Percentiles rank a stretch among this genome's conserved stretches.
These are phyloP conservation scores for Resseliella maxima DNA, from an alignment of 2,888 invertebrate species.

Conservation along the genomic window DNA sequence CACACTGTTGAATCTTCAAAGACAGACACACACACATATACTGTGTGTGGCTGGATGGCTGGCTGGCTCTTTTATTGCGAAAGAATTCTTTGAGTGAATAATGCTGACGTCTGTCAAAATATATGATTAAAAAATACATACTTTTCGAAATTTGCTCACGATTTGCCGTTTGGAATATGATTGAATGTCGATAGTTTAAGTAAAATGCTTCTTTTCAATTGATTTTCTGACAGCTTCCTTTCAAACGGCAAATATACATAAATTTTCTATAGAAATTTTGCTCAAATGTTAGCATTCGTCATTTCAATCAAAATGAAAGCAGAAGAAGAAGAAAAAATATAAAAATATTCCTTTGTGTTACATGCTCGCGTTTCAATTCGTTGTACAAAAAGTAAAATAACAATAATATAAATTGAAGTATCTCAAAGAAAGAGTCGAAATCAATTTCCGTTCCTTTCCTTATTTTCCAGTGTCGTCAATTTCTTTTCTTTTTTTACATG, in stretches of 20 bases:
- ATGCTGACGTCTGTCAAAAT: not conserved
- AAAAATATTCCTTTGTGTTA: not conserved
- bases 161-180: not conserved
- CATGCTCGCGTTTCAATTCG: not conserved
- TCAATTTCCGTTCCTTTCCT: not conserved
- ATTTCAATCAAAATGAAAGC: not conserved
- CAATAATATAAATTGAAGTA: slow-evolving; percentile 27
- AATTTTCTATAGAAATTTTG: not conserved
- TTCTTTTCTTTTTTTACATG: not conserved
- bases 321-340: too few relatives aligned
- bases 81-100: too few relatives aligned
- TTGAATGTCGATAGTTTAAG: not conserved
- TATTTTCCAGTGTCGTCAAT: not conserved
- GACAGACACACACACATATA: not conserved
- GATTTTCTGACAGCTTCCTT: not conserved
- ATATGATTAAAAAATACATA: slow-evolving; percentile 16
- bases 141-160: not conserved
- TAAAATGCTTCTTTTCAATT: not conserved
- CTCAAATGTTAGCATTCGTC: not conserved
- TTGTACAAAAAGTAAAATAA: not conserved
- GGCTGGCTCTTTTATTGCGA: too few relatives aligned
- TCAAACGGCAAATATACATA: not conserved
- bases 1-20: too few relatives aligned
- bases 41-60: too few relatives aligned
- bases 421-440: slow-evolving; percentile 29